phyloP scores from a whole-genome alignment of 2,113 vertebrate species.

The Malurus cyaneus region DNA sequence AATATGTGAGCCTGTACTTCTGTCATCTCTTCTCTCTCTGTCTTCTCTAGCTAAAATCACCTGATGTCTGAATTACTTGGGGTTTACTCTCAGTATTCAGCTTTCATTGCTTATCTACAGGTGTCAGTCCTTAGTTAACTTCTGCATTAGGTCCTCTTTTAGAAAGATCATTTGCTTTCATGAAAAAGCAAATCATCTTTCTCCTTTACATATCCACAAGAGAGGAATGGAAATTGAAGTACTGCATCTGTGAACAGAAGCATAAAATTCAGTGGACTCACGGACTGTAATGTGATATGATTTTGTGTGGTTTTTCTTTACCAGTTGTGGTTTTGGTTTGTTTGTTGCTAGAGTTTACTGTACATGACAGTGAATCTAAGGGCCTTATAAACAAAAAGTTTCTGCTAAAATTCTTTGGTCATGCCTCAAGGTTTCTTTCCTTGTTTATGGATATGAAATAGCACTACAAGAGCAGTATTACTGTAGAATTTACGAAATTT shows the following conservation, averaged over 20 bases:
- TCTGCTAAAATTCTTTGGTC: neutral
- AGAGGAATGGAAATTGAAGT: neutral
- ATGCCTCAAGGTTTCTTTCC: neutral
- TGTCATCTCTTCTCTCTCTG: neutral
- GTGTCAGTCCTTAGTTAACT: neutral
- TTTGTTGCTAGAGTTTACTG: neutral
- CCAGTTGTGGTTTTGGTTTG: neutral
- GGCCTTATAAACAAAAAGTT: slow-evolving; percentile 2
- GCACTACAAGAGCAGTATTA: neutral
- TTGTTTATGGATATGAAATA: neutral
- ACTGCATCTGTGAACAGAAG: neutral
- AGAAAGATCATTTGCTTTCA: neutral
- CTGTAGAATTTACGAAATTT: neutral
- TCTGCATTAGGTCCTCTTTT: neutral
- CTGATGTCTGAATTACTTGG: neutral
- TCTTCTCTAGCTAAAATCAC: neutral
- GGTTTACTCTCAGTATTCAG: neutral
- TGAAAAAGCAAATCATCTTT: neutral
- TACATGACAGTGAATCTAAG: neutral
- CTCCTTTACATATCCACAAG: neutral
- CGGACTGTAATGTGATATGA: neutral
- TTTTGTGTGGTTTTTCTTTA: neutral
- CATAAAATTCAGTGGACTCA: neutral
- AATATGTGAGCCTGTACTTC: neutral
- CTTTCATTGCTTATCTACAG: neutral